Percentiles rank a stretch among this genome's conserved stretches.
Evolutionary conservation across 2,888 invertebrate species (phyloP).

Genomic region (Ophion slaviceki): DNA sequence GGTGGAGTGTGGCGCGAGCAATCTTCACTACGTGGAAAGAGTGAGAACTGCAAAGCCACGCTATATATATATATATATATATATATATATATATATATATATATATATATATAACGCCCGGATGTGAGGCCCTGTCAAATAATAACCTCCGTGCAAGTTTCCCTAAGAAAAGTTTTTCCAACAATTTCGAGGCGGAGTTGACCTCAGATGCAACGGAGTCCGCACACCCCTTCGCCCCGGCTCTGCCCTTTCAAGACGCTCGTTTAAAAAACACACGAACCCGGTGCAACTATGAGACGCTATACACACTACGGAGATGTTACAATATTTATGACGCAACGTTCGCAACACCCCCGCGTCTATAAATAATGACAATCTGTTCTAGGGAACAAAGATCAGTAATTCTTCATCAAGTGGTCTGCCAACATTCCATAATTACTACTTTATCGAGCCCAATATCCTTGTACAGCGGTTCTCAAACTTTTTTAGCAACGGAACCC

Average conservation of each 20-base stretch:
- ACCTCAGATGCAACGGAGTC: conserved; percentile 45
- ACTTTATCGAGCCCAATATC: no score
- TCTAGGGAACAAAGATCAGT: no score
- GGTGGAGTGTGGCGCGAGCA: conserved; percentile 56
- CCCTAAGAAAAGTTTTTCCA: conserved; percentile 71
- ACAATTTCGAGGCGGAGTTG: conserved; percentile 41
- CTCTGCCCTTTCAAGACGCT: not conserved
- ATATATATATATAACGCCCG: conserved; percentile 8
- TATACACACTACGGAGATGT: not conserved
- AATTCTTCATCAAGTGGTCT: no score
- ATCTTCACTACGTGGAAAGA: conserved; percentile 43
- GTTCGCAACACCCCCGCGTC: no score
- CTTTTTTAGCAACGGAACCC: no score
- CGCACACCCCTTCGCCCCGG: not conserved
- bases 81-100: no score
- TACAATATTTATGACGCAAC: no score
- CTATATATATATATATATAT: conserved; percentile 11
- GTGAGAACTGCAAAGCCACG: conserved; percentile 39
- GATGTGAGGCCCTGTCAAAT: conserved; percentile 70
- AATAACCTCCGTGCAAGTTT: conserved; percentile 76
- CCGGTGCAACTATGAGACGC: conserved; percentile 63
- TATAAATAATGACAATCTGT: no score
- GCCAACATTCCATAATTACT: no score
- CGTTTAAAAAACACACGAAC: conserved; percentile 20
- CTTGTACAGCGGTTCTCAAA: no score